Percentiles rank a stretch among this genome's conserved stretches.
These are phyloP conservation scores for Triops cancriformis DNA, from an alignment of 1,140 invertebrate species.

Conservation along the genomic window DNA sequence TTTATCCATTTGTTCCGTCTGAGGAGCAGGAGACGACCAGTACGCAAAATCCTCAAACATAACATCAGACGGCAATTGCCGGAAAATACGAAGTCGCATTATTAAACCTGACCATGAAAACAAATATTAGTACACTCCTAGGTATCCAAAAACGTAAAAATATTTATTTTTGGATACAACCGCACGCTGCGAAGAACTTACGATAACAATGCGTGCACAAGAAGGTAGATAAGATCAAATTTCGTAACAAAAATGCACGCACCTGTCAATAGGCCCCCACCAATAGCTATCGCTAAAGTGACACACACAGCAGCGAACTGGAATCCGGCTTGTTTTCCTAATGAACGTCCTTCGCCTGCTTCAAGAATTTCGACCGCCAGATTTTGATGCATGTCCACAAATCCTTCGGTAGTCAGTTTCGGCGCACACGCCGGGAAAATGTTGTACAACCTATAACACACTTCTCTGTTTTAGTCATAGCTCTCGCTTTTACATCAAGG, in stretches of 20 bases:
- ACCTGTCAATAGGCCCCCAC: slow-evolving; percentile 71
- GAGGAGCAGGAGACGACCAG: background rate
- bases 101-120: background rate
- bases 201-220: no score
- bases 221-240: no score
- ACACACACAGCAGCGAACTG: slow-evolving; percentile 63
- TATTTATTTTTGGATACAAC: no score
- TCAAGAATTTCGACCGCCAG: slow-evolving; percentile 33
- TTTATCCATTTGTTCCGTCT: background rate
- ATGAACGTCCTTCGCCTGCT: slow-evolving; percentile 51
- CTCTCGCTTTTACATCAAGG: background rate
- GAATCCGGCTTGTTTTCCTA: slow-evolving; percentile 59
- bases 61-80: background rate
- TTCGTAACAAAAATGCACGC: background rate
- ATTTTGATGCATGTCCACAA: slow-evolving; percentile 32
- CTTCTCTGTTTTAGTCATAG: background rate
- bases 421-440: slow-evolving; percentile 47
- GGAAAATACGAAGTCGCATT: background rate
- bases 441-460: slow-evolving; percentile 40
- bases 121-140: no score
- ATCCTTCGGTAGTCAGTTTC: slow-evolving; percentile 35
- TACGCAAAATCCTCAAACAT: slow-evolving; percentile 2
- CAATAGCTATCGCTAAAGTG: slow-evolving; percentile 59
- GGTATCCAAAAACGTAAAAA: no score
- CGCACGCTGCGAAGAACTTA: no score